A percentile compares a stretch with the other conserved stretches of the same genome.
phyloP scores from a whole-genome alignment of 2,113 vertebrate species.

The Ondatra zibethicus region DNA sequence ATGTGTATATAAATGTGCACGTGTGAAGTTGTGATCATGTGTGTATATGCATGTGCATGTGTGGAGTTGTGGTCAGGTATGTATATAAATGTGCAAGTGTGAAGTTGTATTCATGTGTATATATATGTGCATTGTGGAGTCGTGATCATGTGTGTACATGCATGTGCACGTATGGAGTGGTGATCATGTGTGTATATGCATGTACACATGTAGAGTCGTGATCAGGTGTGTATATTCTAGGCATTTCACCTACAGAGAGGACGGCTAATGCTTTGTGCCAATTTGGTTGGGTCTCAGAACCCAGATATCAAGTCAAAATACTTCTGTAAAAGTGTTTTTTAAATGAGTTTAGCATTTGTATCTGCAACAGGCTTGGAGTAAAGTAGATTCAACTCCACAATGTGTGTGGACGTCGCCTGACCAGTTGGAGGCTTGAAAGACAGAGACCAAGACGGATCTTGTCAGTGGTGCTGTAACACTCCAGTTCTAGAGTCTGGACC shows the following conservation, averaged over 20 bases:
- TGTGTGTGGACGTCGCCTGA: neutral
- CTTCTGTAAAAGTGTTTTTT: neutral
- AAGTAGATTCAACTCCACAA: neutral
- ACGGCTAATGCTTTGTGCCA: neutral
- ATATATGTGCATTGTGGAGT: too few relatives aligned
- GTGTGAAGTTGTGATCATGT: too few relatives aligned
- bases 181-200: too few relatives aligned
- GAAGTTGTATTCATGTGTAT: too few relatives aligned
- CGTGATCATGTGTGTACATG: too few relatives aligned
- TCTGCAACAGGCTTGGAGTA: neutral
- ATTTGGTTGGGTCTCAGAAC: neutral
- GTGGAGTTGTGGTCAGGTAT: too few relatives aligned
- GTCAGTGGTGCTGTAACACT: neutral
- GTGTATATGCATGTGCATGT: too few relatives aligned
- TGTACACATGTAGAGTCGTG: too few relatives aligned
- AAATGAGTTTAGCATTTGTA: neutral
- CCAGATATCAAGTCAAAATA: neutral
- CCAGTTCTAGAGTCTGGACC: neutral
- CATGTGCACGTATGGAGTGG: fast-evolving
- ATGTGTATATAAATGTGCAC: too few relatives aligned
- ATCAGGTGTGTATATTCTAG: neutral
- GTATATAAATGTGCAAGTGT: too few relatives aligned
- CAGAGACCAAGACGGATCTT: neutral
- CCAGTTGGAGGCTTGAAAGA: neutral
- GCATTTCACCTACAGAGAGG: neutral